Conservation (phyloP, 2,113 vertebrate genomes). For the Brachirus orientalis region DNA sequence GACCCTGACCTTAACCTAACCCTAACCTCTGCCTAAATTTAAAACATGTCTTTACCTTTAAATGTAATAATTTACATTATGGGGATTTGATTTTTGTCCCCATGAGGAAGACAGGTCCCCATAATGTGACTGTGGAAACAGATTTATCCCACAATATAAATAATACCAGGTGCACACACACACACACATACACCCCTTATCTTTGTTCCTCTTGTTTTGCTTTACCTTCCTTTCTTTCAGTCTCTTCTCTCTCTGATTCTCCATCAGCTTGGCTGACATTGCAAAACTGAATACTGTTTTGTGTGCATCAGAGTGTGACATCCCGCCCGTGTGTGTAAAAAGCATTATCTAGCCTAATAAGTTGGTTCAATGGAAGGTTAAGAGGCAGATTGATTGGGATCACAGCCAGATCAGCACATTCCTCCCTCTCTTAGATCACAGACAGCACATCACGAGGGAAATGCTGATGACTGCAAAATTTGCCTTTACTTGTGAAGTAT, state of each 20-base stretch:
- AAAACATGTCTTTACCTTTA: too few relatives aligned
- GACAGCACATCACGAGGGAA: slow-evolving; percentile 4
- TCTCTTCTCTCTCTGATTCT: neutral
- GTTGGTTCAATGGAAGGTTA: slow-evolving; percentile 33
- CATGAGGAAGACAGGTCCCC: too few relatives aligned
- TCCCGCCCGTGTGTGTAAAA: neutral
- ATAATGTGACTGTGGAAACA: too few relatives aligned
- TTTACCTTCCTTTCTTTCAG: neutral
- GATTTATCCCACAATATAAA: too few relatives aligned
- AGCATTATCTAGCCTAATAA: slow-evolving; percentile 26
- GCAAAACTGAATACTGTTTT: slow-evolving; percentile 12
- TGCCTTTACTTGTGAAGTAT: neutral
- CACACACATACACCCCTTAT: too few relatives aligned
- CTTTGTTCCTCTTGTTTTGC: too few relatives aligned
- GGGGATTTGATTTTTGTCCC: too few relatives aligned
- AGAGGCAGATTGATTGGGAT: slow-evolving; percentile 32
- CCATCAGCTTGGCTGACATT: slow-evolving; percentile 21
- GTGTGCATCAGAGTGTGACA: slow-evolving; percentile 5
- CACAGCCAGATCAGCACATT: slow-evolving; percentile 27
- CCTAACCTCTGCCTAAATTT: too few relatives aligned
- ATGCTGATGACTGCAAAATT: slow-evolving; percentile 8
- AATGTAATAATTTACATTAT: too few relatives aligned
- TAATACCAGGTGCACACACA: too few relatives aligned
- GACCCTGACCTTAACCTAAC: too few relatives aligned
- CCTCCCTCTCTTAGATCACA: slow-evolving; percentile 15